Conservation (phyloP, 2,113 vertebrate genomes). For the Theristicus caerulescens region DNA sequence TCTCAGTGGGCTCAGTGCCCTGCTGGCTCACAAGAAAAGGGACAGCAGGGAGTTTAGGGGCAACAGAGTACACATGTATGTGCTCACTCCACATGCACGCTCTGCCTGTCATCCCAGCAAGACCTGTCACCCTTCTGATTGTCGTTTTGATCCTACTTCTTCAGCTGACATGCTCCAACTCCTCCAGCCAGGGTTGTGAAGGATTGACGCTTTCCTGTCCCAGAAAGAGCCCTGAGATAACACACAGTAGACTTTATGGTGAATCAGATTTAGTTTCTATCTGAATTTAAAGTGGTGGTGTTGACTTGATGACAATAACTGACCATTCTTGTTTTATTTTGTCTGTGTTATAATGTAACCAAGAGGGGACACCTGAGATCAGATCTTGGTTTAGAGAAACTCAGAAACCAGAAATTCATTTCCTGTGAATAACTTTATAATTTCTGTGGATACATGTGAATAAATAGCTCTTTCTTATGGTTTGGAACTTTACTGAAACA, state of each 20-base stretch:
- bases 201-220: not conserved
- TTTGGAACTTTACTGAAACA: not conserved
- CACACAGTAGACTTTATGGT: not conserved
- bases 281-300: not conserved
- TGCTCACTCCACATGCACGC: slow-evolving; percentile 27
- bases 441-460: not conserved
- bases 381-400: not conserved
- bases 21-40: slow-evolving; percentile 50
- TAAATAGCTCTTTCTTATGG: not conserved
- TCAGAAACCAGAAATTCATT: not conserved
- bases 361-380: not conserved
- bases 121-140: slow-evolving; percentile 39
- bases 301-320: not conserved
- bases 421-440: not conserved
- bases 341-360: not conserved
- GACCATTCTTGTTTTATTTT: not conserved
- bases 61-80: slow-evolving; percentile 54
- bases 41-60: slow-evolving; percentile 47
- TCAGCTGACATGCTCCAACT: not conserved
- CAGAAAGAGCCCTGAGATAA: not conserved
- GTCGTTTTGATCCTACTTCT: slow-evolving; percentile 49
- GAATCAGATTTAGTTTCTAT: not conserved
- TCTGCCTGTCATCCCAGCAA: slow-evolving; percentile 62
- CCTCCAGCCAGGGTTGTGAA: not conserved
- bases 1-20: slow-evolving; percentile 2